phyloP scores from a whole-genome alignment of 2,797 vertebrate genomes.

The Simalia tracyae region DNA sequence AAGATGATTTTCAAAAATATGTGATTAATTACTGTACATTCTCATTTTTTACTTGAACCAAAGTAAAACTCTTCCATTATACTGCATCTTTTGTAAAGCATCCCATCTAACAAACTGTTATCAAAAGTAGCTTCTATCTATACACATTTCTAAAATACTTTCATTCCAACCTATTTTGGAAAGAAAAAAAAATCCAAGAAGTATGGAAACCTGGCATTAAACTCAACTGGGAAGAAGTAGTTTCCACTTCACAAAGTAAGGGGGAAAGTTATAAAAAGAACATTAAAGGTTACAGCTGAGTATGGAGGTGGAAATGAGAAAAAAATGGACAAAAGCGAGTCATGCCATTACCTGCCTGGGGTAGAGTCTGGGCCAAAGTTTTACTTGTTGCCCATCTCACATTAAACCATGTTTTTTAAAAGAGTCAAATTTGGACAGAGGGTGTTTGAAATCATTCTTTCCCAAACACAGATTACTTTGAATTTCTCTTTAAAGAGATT shows the following conservation, averaged over 20 bases:
- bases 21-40: not conserved
- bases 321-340: not conserved
- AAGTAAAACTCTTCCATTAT: not conserved
- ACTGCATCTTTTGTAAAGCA: slow-evolving; percentile 45
- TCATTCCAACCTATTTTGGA: slow-evolving; percentile 36
- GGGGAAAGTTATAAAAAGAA: slow-evolving; percentile 43
- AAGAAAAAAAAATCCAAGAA: slow-evolving; percentile 51
- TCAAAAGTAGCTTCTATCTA: slow-evolving; percentile 47
- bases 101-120: not conserved
- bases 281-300: slow-evolving; percentile 20
- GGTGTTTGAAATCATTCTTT: slow-evolving; percentile 11
- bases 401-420: slow-evolving; percentile 14
- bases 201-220: slow-evolving; percentile 62
- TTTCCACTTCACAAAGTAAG: slow-evolving; percentile 50
- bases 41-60: slow-evolving; percentile 15
- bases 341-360: not conserved
- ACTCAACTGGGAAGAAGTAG: slow-evolving; percentile 56
- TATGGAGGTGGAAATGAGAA: slow-evolving; percentile 42
- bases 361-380: not conserved
- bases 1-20: not conserved
- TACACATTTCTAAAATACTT: slow-evolving; percentile 51
- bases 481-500: slow-evolving; percentile 21
- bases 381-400: accelerated
- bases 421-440: slow-evolving; percentile 14
- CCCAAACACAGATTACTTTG: slow-evolving; percentile 36